These are phyloP conservation scores for Schrankia costaestrigalis DNA, from an alignment of 2,888 invertebrate species.

Conservation along the genomic window DNA sequence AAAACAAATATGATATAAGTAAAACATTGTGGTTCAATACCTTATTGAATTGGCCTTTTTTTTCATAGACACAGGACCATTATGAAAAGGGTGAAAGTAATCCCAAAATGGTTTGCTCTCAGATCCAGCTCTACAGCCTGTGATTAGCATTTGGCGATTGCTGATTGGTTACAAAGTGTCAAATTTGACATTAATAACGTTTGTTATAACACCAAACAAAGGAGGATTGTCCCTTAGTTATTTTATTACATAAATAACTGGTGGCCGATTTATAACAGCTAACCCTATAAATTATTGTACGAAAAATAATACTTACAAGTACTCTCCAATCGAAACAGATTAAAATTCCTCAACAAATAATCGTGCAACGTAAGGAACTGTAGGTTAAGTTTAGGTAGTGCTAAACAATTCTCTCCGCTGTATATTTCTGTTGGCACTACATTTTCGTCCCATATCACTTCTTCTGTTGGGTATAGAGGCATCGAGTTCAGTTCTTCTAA, in stretches of 20 bases:
- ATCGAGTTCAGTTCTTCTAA: constrained; percentile 97
- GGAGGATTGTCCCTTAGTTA: too few species aligned
- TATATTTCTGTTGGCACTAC: constrained; percentile 98
- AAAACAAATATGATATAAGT: constrained; percentile 3
- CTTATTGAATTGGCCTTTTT: too few species aligned
- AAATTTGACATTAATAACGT: too few species aligned
- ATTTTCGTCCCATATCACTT: constrained; percentile 99
- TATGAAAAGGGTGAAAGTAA: too few species aligned
- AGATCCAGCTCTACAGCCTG: too few species aligned
- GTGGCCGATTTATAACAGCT: background rate
- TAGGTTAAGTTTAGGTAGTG: constrained; percentile 97
- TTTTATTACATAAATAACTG: too few species aligned
- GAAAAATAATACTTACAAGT: constrained; percentile 86
- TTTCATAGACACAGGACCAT: too few species aligned
- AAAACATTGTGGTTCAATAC: too few species aligned
- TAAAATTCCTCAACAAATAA: constrained; percentile 97
- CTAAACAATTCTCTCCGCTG: constrained; percentile 96
- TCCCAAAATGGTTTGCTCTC: too few species aligned
- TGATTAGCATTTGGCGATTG: too few species aligned
- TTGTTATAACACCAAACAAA: too few species aligned
- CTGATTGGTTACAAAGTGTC: too few species aligned
- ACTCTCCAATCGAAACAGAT: constrained; percentile 97
- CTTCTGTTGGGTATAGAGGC: constrained; percentile 99
- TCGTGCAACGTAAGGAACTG: constrained; percentile 99
- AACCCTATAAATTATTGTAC: background rate